Evolutionary conservation across 2,113 vertebrate species (phyloP), one percentile per base, ranked within the genome.

Genomic region (Suncus etruscus): DNA sequence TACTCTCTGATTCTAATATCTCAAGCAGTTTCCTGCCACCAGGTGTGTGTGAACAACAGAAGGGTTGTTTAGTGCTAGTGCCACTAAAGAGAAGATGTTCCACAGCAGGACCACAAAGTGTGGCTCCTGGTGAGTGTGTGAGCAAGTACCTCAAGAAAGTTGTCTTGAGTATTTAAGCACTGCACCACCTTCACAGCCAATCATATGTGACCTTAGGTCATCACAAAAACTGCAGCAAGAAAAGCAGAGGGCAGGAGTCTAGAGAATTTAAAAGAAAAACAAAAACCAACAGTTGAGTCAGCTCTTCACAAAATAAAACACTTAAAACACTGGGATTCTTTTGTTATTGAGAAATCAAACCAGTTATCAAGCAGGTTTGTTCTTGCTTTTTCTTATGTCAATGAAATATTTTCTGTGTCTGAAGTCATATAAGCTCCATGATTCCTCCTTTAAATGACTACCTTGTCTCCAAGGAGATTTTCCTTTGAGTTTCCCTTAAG

Each of bases 361-460:
- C 31, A 81, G 16, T 84, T 51, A 31, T 7, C 20, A 15, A 69
- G 10, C n/a, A 77, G 31, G 83, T 83, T 58, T 65, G 48, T 24
- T 14, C 29, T 85, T 14, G 22, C 47, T 86, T 94, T 91, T 84
- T 48, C 27, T 84, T 77, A 45, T 54, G 14, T 10, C 18, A 58
- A 31, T 79, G 8, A 86, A 89, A 61, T 65, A 45, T 61, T 11
- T 88, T 51, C n/a, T 48, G 6, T 51, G 11, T 58, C 54, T 77
- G 6, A 16, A 58, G 18, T 27, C 24, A 47, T 47, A 22, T 61
- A 77, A 39, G 31, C 6, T 6, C 72, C 1, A 0, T 4, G 25
- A 61, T 75, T 72, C 45, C 6, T 39, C 10, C 54, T 87, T n/a
- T 51, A 70, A 25, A 48, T 39, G 80, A 47, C 20, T 88, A 29